Evolutionary conservation across 2,113 vertebrate genomes (phyloP).

Genomic region (Salminus brasiliensis): DNA sequence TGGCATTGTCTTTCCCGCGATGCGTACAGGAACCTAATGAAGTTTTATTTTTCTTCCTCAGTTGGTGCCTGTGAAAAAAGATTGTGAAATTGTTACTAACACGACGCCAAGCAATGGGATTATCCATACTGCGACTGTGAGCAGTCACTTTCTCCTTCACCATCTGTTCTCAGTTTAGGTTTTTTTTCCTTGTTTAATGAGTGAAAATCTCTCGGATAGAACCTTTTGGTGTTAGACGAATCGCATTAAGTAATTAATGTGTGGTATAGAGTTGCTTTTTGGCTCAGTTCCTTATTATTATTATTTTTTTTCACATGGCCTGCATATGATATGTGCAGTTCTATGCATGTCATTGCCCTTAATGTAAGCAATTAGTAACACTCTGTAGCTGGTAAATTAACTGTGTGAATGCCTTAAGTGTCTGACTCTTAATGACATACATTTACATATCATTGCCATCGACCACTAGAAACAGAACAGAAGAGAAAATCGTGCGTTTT

Average conservation of each 20-base stretch:
- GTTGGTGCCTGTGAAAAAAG: slow-evolving; percentile 29
- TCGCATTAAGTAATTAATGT: slow-evolving; percentile 24
- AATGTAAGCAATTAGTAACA: background rate
- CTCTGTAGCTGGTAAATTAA: background rate
- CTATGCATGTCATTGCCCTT: background rate
- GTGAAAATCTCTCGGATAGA: slow-evolving; percentile 46
- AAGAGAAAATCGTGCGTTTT: no score
- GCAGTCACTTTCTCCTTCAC: slow-evolving; percentile 32
- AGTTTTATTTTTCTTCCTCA: background rate
- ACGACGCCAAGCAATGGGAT: slow-evolving; percentile 41
- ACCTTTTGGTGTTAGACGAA: slow-evolving; percentile 11
- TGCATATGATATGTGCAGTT: background rate
- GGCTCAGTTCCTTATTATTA: background rate
- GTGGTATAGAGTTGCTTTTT: background rate
- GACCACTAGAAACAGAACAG: no score
- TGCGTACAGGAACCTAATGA: background rate
- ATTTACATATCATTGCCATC: no score
- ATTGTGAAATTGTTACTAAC: slow-evolving; percentile 19
- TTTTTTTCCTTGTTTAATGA: slow-evolving; percentile 46
- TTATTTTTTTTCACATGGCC: background rate
- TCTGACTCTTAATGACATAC: no score
- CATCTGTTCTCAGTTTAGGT: slow-evolving; percentile 55
- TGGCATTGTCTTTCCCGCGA: background rate
- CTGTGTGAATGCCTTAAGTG: no score
- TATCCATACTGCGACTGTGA: slow-evolving; percentile 13